These are phyloP conservation scores for Apamea epomidion DNA, from an alignment of 2,888 invertebrate genomes.

Conservation along the genomic window DNA sequence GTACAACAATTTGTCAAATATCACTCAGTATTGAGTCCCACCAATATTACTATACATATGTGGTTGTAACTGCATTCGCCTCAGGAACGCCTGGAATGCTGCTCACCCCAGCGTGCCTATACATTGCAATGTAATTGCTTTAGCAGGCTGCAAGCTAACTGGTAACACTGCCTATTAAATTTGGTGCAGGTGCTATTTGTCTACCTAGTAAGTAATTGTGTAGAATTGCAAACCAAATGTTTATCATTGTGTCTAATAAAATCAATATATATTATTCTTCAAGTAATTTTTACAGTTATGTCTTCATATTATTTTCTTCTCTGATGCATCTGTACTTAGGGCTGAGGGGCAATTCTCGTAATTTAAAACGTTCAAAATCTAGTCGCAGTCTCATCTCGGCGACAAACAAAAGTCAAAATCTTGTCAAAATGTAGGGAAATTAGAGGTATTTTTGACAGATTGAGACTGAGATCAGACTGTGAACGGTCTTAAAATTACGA, in stretches of 20 bases:
- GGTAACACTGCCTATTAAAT: conserved; percentile 46
- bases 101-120: conserved; percentile 49
- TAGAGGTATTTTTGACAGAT: no score
- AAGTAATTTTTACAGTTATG: background rate
- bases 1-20: conserved; percentile 21
- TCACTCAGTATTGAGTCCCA: conserved; percentile 6
- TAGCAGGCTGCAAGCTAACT: conserved; percentile 35
- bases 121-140: conserved; percentile 57
- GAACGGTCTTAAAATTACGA: no score
- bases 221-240: conserved; percentile 5
- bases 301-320: background rate
- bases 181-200: conserved; percentile 35
- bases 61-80: conserved; percentile 32
- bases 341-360: no score
- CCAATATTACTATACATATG: conserved; percentile 24
- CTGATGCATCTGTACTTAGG: background rate
- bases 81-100: conserved; percentile 53
- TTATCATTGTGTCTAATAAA: background rate
- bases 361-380: no score
- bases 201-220: conserved; percentile 34
- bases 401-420: no score
- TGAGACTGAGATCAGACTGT: no score
- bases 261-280: background rate
- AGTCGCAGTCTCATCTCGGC: no score
- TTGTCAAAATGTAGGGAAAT: no score